Percentiles rank a stretch among this genome's conserved stretches.
phyloP scores from a whole-genome alignment of 35 echinoderm and acorn worm species.

The Acanthaster planci region DNA sequence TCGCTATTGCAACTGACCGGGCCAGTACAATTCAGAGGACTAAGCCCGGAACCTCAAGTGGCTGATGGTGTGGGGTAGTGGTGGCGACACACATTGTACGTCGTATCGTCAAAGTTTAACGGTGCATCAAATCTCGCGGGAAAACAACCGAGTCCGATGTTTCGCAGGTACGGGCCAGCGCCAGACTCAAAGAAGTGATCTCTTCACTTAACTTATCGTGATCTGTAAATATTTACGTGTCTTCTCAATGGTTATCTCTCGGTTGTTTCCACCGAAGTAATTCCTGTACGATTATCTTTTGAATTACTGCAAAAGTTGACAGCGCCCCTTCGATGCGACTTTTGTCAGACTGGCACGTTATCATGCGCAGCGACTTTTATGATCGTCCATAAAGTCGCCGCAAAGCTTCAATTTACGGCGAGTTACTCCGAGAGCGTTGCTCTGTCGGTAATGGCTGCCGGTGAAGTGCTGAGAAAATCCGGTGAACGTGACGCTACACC shows the following conservation, averaged over 20 bases:
- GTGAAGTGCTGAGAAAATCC: background rate
- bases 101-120: background rate
- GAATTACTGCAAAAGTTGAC: slow-evolving; percentile 6
- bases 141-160: background rate
- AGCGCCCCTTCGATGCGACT: background rate
- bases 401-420: slow-evolving; percentile 18
- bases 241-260: slow-evolving; percentile 14
- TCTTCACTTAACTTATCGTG: slow-evolving; percentile 10
- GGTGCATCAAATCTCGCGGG: slow-evolving; percentile 6
- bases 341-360: no score
- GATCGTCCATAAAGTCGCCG: background rate
- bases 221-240: slow-evolving; percentile 24
- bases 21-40: no score
- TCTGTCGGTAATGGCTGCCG: background rate
- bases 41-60: no score
- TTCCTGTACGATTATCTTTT: slow-evolving; percentile 6
- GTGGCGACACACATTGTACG: background rate
- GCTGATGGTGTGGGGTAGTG: background rate
- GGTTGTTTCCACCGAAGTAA: slow-evolving; percentile 14
- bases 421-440: slow-evolving; percentile 1
- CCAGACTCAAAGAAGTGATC: background rate
- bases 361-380: background rate
- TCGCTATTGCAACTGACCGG: background rate
- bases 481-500: slow-evolving; percentile 1
- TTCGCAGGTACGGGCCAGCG: background rate